Evolutionary conservation across 2,113 vertebrate species (phyloP).

Genomic region (Tragelaphus scriptus): DNA sequence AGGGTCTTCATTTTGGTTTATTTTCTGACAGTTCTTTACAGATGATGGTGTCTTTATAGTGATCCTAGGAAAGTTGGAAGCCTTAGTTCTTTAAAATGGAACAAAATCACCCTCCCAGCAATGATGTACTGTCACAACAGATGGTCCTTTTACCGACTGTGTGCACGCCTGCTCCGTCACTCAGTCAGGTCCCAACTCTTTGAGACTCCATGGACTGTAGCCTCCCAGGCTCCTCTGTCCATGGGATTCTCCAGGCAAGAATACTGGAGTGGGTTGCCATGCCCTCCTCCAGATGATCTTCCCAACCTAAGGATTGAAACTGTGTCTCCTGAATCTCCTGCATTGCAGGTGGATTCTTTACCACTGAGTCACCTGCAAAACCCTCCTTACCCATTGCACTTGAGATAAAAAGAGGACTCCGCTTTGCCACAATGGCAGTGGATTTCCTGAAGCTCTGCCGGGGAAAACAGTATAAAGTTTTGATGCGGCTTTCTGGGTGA

Average conservation of each 20-base stretch:
- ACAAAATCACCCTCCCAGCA: neutral
- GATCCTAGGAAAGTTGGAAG: neutral
- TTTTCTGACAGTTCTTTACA: neutral
- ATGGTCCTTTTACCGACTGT: neutral
- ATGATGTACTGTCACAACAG: rapidly evolving
- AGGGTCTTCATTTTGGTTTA: neutral
- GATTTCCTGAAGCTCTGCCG: neutral
- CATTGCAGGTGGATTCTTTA: neutral
- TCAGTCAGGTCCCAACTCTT: neutral
- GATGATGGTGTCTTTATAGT: rapidly evolving
- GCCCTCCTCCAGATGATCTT: neutral
- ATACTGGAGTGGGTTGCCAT: neutral
- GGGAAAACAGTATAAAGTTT: neutral
- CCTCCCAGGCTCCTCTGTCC: neutral
- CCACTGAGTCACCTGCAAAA: neutral
- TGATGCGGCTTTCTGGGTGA: neutral
- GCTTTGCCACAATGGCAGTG: neutral
- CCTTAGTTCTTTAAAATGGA: neutral
- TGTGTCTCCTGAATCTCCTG: neutral
- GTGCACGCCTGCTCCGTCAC: neutral
- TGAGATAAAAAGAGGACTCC: no score
- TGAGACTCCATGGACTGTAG: neutral
- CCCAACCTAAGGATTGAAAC: neutral
- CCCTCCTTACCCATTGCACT: neutral
- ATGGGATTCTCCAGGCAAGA: neutral